Base-by-base conservation (phyloP, 1,140 invertebrate genomes). In the Ostrea denselamellosa region DNA sequence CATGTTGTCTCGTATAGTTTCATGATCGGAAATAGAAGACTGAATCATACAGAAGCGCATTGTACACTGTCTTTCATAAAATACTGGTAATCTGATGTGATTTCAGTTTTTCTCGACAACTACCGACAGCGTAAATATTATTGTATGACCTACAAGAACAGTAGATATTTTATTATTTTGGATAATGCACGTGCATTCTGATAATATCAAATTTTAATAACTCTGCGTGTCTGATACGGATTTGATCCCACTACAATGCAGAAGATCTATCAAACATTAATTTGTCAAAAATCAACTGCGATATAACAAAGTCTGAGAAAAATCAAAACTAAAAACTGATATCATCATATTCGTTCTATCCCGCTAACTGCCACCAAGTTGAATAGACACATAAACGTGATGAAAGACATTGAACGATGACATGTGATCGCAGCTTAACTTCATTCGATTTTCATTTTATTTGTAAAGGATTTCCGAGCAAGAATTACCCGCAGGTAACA, bases 171-270 rank as follows among this genome's bases (percentile, higher is more conserved):
- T 44, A 44, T 44, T 44, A 44, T 44, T 44, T 44, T 44, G 34
- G n/a, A 62, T 19, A 71, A 9, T 71, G 22, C 25, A 71, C 28
- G n/a, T 71, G 8, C 25, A 25, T 71, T 22, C 22, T 71, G 68
- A 71, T 71, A 22, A 71, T 71, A 71, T 71, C 68, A 71, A 34
- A 71, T 34, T 68, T 28, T 71, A 71, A 14, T 28, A 14, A 28
- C 8, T 10, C 28, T 71, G 8, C 8, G 14, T 28, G 25, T 71
- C 28, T 14, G 25, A 71, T 28, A 17, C 7, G 68, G 68, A 71
- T 28, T 4, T 14, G 10, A 71, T 71, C 28, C 8, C 25, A 28
- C 14, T 58, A 58, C 56, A 58, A 58, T 58, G 14, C 3, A 58
- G 0, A 19, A 58, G 10, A 17, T 58, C 12, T 58, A 58, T 19